A percentile compares a stretch with the other conserved stretches of the same genome.
Conservation (phyloP, 2,888 invertebrate species). For the Papilio demoleus region DNA sequence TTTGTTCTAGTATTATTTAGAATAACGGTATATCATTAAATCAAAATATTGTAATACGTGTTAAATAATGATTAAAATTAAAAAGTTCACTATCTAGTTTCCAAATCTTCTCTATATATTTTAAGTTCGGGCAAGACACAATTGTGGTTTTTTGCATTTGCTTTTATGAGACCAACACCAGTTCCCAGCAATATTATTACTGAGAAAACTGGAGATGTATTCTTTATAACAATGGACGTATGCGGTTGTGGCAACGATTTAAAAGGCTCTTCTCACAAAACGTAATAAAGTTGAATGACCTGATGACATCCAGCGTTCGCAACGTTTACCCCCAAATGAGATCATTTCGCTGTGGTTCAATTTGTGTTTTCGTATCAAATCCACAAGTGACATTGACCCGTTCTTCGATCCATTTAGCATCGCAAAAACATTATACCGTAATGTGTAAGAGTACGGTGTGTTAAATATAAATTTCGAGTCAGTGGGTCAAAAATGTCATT, state of each 20-base stretch:
- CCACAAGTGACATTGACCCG: constrained; percentile 72
- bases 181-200: constrained; percentile 14
- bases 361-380: constrained; percentile 52
- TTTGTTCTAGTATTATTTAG: not conserved
- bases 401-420: constrained; percentile 67
- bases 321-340: constrained; percentile 50
- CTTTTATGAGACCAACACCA: constrained; percentile 9
- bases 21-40: not conserved
- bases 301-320: constrained; percentile 45
- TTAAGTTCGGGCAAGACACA: not conserved
- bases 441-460: constrained; percentile 66
- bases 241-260: constrained; percentile 35
- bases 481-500: constrained; percentile 76
- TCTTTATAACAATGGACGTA: constrained; percentile 23
- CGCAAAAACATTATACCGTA: constrained; percentile 74
- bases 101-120: not conserved
- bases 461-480: constrained; percentile 62
- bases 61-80: not conserved
- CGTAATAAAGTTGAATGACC: constrained; percentile 47
- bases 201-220: constrained; percentile 18
- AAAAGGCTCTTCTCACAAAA: constrained; percentile 26
- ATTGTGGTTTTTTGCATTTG: constrained; percentile 4
- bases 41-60: no score
- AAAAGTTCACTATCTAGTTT: not conserved
- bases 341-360: constrained; percentile 56